Conservation (phyloP, 2,888 invertebrate species). For the Protonemura montana region DNA sequence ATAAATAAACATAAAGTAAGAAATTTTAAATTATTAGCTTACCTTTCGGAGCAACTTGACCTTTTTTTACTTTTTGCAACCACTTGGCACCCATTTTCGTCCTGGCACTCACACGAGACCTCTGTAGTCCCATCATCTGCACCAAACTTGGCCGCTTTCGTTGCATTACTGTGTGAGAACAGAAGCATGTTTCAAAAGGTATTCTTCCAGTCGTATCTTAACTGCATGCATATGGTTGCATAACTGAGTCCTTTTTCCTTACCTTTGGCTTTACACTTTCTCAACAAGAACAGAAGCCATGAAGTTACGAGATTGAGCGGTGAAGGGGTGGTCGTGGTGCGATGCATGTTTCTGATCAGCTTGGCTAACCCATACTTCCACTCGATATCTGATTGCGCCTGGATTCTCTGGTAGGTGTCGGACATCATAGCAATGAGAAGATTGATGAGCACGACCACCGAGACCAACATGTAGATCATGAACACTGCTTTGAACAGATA, state of each 20-base stretch:
- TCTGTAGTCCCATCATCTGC: constrained; percentile 80
- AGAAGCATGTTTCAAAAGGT: no score
- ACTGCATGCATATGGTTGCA: no score
- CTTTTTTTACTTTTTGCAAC: constrained; percentile 87
- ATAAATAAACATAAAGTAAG: no score
- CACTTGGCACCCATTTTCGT: constrained; percentile 89
- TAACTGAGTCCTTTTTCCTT: constrained; percentile 45
- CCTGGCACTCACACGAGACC: constrained; percentile 76
- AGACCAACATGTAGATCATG: constrained; percentile 97
- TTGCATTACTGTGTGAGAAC: constrained; percentile 55
- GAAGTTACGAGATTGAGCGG: constrained; percentile 97
- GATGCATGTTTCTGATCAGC: constrained; percentile 97
- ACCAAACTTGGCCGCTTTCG: constrained; percentile 83
- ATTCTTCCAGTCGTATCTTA: no score
- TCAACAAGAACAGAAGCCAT: constrained; percentile 86
- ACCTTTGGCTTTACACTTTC: constrained; percentile 71
- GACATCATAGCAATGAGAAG: constrained; percentile 99
- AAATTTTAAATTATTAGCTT: neutral
- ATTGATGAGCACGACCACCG: constrained; percentile 97
- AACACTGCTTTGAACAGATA: constrained; percentile 84
- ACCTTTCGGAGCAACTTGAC: constrained; percentile 76
- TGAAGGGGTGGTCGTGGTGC: constrained; percentile 95
- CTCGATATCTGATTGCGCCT: constrained; percentile 99
- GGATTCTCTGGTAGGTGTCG: constrained; percentile 98
- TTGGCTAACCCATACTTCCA: constrained; percentile 99